Conservation (phyloP, 2,888 invertebrate species). For the Sinhomidia bicolor region DNA sequence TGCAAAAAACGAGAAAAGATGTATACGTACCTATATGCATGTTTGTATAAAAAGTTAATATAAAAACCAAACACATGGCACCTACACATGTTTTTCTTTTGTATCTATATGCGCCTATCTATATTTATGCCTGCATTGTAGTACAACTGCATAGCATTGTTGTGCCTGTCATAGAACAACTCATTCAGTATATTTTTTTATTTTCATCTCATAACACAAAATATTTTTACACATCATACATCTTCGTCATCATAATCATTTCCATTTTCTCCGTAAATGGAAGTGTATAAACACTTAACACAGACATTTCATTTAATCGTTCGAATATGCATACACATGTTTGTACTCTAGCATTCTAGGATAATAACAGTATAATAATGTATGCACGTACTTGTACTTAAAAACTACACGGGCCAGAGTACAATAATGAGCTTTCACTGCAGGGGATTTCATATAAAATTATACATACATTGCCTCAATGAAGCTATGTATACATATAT, state of each 20-base stretch:
- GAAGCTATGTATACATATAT: too few species aligned
- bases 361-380: slow-evolving; percentile 12
- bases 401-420: not conserved
- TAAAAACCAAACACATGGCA: not conserved
- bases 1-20: not conserved
- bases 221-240: slow-evolving; percentile 41
- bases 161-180: too few species aligned
- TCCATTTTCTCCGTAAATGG: slow-evolving; percentile 24
- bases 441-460: slow-evolving; percentile 24
- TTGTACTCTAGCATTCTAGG: not conserved
- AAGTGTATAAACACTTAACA: not conserved
- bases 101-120: too few species aligned
- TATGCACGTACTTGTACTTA: slow-evolving; percentile 19
- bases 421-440: slow-evolving; percentile 57
- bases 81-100: too few species aligned
- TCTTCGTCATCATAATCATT: slow-evolving; percentile 46
- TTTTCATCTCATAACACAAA: not conserved
- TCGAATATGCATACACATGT: not conserved
- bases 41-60: not conserved
- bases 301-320: not conserved
- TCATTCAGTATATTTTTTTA: too few species aligned
- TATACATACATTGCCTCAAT: not conserved
- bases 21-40: too few species aligned
- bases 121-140: too few species aligned
- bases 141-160: too few species aligned